Evolutionary conservation across 2,888 invertebrate species (phyloP), one percentile per base, ranked within the genome.

Genomic region (Sinodicranocentrus sp.): DNA sequence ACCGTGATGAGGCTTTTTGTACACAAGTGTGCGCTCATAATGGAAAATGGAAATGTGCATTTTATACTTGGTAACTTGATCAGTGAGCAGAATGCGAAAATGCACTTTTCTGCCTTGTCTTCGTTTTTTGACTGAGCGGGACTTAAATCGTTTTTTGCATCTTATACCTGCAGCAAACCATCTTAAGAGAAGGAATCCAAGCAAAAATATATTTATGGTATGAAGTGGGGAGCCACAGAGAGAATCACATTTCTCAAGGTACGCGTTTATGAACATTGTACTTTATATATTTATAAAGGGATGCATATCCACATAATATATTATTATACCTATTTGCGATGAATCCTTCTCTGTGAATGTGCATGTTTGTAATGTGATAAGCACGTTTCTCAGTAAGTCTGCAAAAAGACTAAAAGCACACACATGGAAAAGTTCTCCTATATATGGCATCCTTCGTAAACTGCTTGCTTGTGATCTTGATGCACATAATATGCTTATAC

Each of bases 101-200:
- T 48, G 48, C 48, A 48, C 48, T 48, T 48, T 48, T 48, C n/a
- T 48, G 48, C 48, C 48, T 48, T 48, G 48, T 48, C 48, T 48
- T 48, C 48, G 6, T 48, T 48, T 48, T 48, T 48, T 15, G n/a
- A 48, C 48, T 48, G 33, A 6, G 10, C 33, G 48, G n/a, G 48
- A 5, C 48, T 48, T 48, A 48, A 15, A 13, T 13, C 39, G 13
- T 13, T 13, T 39, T 39, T 39, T n/a, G 48, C 48, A 48, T n/a
- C 15, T 10, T 33, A 33, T 33, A 33, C 33, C 33, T 33, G 33
- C 33, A n/a, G n/a, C 33, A 33, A 33, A n/a, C n/a, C n/a, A n/a
- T n/a, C n/a, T n/a, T n/a, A n/a, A n/a, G n/a, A n/a, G n/a, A n/a
- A n/a, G n/a, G n/a, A n/a, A 33, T 33, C 33, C 33, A 33, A 33